phyloP scores from a whole-genome alignment of 2,888 invertebrate genomes.

The Tethea ocularis region DNA sequence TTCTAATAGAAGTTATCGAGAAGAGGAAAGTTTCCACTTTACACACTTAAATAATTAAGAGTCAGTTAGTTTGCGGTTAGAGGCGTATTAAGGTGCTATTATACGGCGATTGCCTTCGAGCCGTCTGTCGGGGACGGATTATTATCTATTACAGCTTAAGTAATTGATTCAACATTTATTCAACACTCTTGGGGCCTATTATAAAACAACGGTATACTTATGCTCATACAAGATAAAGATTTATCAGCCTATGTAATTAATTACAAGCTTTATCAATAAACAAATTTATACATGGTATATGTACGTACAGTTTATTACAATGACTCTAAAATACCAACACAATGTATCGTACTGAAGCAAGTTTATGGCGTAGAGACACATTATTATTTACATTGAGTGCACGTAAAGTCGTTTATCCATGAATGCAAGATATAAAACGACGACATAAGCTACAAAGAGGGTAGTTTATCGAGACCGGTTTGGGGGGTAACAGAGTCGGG shows the following conservation, averaged over 20 bases:
- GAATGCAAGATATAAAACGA: constrained; percentile 48
- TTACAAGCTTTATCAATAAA: neutral
- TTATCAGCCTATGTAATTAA: neutral
- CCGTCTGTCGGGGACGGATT: constrained; percentile 1
- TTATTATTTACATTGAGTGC: constrained; percentile 47
- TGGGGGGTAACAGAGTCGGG: constrained; percentile 31
- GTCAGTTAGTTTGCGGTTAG: constrained; percentile 62
- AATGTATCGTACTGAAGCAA: neutral
- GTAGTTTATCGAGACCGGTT: constrained; percentile 55
- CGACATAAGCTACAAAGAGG: constrained; percentile 60
- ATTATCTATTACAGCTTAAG: constrained; percentile 1
- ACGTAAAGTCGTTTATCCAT: constrained; percentile 40
- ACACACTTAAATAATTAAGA: constrained; percentile 71
- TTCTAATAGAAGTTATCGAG: constrained; percentile 58
- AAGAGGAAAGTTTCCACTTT: constrained; percentile 62
- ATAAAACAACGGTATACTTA: neutral
- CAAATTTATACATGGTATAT: constrained; percentile 10
- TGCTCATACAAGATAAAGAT: neutral
- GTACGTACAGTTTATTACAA: neutral
- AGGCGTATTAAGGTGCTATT: constrained; percentile 61
- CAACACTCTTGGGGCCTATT: neutral
- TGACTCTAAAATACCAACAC: constrained; percentile 4
- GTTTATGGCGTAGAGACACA: constrained; percentile 23
- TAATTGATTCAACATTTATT: constrained; percentile 2
- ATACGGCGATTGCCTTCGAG: constrained; percentile 33